These are phyloP conservation scores for Mormyrus iriodes DNA, from an alignment of 2,113 vertebrate genomes.

Conservation along the genomic window DNA sequence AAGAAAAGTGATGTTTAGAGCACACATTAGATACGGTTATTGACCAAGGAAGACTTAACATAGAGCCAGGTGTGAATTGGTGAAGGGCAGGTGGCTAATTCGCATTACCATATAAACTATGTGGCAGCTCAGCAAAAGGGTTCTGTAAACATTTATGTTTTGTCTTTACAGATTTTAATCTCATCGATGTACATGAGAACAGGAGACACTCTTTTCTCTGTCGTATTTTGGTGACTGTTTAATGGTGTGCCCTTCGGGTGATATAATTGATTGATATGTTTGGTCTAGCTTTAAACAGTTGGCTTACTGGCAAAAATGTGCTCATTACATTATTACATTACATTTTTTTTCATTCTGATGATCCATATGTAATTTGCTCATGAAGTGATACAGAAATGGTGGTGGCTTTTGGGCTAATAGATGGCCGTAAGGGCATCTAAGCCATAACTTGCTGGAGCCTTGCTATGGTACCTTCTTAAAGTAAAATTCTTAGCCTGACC, in stretches of 20 bases:
- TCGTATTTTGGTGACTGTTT: background rate
- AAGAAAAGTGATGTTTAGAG: background rate
- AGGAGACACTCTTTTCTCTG: background rate
- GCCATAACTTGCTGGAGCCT: background rate
- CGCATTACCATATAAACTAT: background rate
- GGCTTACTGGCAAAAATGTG: no score
- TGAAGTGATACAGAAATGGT: background rate
- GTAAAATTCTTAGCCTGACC: background rate
- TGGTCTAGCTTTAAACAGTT: no score
- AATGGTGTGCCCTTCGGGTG: background rate
- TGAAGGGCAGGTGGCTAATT: background rate
- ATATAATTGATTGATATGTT: no score
- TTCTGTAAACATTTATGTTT: background rate
- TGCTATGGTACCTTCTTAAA: background rate
- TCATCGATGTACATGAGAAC: background rate
- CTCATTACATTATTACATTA: no score
- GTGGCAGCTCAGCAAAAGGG: background rate
- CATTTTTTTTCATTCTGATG: no score
- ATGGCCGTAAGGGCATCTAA: background rate
- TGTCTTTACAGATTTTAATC: background rate
- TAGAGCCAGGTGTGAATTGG: background rate
- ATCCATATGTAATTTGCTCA: background rate
- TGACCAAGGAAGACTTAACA: background rate
- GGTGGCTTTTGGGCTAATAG: background rate
- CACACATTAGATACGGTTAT: background rate